Evolutionary conservation across 2,888 invertebrate genomes (phyloP), one percentile per base, ranked within the genome.

Genomic region (Acrobasis consociella): DNA sequence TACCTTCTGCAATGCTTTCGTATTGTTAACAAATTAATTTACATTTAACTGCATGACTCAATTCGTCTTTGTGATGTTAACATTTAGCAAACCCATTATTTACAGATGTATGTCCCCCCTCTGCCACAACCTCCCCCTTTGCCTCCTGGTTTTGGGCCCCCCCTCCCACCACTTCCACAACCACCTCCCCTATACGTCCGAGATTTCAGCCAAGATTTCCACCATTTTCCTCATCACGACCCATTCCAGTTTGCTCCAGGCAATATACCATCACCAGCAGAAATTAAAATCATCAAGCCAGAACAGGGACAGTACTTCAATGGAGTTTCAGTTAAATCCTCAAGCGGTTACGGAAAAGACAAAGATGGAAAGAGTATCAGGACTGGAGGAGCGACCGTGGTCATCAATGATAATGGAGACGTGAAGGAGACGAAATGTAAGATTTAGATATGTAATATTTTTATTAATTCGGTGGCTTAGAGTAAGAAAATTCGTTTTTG

Each of bases 21-120:
- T 46, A n/a, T 46, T n/a, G 2, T 11, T 46, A 46, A 13, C 7
- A 13, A 13, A 5, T 13, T 5, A n/a, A n/a, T 46, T 46, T n/a
- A 46, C 46, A 1, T 10, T 11, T 42, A 13, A 7, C 46, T 46
- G 46, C 46, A 46, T 46, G 13, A 46, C 3, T 13, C 46, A 75
- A 77, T 80, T 82, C 79, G 80, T 81, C 80, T 81, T 80, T 80
- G 75, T 73, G 38, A 65, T 72, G 63, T 69, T 74, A 72, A 59
- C 74, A 75, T 72, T 62, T 49, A 42, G n/a, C 58, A 17, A 31
- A 56, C 15, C 51, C 16, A 46, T 60, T 65, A 62, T 62, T 64
- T 66, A 39, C 65, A 66, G 64, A 64, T 64, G 62, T 53, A 58
- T 46, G 66, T 69, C 56, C 67, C 65, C 31, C 63, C 63, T 8